phyloP scores from a whole-genome alignment of 2,113 vertebrate genomes.

The Forbesichthys papilliferus region DNA sequence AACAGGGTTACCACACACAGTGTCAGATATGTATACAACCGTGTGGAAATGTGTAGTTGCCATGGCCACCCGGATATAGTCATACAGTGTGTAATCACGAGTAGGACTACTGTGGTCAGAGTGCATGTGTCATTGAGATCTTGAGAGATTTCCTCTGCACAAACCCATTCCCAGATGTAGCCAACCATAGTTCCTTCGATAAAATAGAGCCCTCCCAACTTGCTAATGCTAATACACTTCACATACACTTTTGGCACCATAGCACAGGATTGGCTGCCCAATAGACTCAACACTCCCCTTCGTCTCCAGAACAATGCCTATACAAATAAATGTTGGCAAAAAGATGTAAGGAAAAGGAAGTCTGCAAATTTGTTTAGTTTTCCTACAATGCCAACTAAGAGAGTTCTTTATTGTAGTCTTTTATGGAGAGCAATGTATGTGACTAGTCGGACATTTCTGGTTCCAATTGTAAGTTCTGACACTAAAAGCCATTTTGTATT shows the following conservation, averaged over 20 bases:
- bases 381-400: constrained; percentile 2
- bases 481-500: constrained; percentile 25
- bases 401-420: constrained; percentile 6
- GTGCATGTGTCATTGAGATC: constrained; percentile 20
- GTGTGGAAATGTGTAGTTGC: constrained; percentile 52
- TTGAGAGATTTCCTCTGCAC: constrained; percentile 3
- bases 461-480: constrained; percentile 29
- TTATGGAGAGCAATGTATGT: constrained; percentile 13
- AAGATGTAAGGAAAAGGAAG: constrained; percentile 46
- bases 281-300: constrained; percentile 19
- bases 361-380: constrained; percentile 9
- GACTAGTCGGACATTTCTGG: constrained; percentile 13
- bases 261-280: background rate
- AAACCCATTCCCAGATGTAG: constrained; percentile 8
- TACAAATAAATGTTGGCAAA: constrained; percentile 35
- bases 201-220: constrained; percentile 10
- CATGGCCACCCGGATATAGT: constrained; percentile 47
- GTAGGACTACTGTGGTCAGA: background rate
- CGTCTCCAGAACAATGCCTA: constrained; percentile 52
- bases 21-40: constrained; percentile 51
- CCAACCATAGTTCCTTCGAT: background rate
- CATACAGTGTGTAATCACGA: constrained; percentile 21
- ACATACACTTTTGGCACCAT: background rate
- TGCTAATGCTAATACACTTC: background rate
- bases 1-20: constrained; percentile 61